Conservation (phyloP, 2,888 invertebrate species). For the Lepidochrysops patricia region DNA sequence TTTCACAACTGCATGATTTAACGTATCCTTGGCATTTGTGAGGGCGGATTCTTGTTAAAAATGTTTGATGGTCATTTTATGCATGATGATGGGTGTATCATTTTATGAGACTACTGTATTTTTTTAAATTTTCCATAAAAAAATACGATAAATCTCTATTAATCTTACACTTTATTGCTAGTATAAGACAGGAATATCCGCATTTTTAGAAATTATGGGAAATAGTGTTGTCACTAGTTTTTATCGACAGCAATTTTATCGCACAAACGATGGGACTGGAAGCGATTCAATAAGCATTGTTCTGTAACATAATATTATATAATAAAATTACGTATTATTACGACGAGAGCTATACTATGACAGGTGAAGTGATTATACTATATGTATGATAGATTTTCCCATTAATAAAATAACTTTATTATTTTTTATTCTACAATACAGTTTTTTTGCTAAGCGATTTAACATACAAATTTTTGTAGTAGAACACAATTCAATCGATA, state of each 20-base stretch:
- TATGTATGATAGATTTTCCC: background rate
- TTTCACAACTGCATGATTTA: background rate
- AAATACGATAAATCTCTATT: background rate
- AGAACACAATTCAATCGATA: too few species aligned
- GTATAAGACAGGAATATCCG: background rate
- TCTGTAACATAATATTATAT: constrained; percentile 9
- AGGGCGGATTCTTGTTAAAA: background rate
- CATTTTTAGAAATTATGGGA: background rate
- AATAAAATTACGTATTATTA: background rate
- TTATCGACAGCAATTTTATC: background rate
- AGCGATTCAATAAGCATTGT: constrained; percentile 9
- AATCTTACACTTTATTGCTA: too few species aligned
- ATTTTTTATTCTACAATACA: too few species aligned
- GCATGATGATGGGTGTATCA: background rate
- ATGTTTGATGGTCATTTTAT: background rate
- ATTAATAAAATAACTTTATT: too few species aligned
- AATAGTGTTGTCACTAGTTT: constrained; percentile 6
- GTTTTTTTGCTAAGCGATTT: too few species aligned
- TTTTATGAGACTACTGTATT: background rate
- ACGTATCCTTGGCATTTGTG: background rate
- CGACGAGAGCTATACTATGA: background rate
- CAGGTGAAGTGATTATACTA: background rate
- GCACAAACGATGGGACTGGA: constrained; percentile 8
- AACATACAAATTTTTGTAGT: too few species aligned
- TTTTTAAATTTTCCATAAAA: background rate